A percentile compares a stretch with the other conserved stretches of the same genome.
phyloP scores from a whole-genome alignment of 2,113 vertebrate genomes.

The Gymnogyps californianus region DNA sequence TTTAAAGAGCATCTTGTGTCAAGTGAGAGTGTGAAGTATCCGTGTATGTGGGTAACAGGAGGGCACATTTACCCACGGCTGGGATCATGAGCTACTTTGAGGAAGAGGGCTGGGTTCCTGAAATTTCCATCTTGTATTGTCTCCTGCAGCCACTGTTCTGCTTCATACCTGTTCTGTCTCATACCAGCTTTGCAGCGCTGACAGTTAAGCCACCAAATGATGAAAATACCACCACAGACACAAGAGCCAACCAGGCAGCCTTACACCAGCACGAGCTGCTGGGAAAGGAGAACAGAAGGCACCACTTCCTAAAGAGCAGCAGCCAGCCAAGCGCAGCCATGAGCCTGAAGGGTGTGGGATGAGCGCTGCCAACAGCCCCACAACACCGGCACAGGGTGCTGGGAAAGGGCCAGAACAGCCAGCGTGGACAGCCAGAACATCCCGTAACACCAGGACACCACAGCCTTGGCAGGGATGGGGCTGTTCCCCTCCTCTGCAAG shows the following conservation, averaged over 20 bases:
- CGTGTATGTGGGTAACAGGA: background rate
- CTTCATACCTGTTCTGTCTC: background rate
- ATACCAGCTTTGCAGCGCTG: background rate
- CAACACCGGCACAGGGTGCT: background rate
- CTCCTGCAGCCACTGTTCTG: fast-evolving
- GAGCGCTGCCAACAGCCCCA: background rate
- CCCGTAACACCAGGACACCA: background rate
- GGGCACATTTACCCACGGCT: background rate
- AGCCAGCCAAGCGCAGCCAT: background rate
- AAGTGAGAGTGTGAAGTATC: background rate
- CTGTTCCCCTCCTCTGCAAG: background rate
- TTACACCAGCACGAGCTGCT: background rate
- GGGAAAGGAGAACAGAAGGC: background rate
- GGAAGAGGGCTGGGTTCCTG: background rate
- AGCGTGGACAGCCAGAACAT: background rate
- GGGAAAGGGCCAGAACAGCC: background rate
- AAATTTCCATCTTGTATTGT: background rate
- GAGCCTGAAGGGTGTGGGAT: fast-evolving
- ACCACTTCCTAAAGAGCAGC: background rate
- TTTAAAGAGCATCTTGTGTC: background rate
- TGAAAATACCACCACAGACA: fast-evolving
- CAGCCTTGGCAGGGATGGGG: background rate
- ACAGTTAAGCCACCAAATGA: no score
- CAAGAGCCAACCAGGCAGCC: background rate
- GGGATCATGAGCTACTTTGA: fast-evolving